A percentile compares a stretch with the other conserved stretches of the same genome.
Conservation (phyloP, 2,113 vertebrate genomes). For the Rhea americana region DNA sequence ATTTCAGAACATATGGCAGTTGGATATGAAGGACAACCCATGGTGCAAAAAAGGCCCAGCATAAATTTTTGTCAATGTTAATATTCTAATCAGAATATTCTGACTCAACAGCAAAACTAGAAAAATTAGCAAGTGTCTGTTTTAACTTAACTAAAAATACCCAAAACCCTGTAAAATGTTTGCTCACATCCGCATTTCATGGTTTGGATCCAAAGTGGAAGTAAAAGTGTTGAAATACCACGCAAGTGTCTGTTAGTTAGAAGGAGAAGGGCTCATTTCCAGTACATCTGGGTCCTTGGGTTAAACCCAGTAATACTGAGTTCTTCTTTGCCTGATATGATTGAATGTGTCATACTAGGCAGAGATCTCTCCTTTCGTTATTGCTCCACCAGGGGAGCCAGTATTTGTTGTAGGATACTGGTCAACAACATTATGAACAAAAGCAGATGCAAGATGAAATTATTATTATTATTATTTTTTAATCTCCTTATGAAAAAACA, state of each 20-base stretch:
- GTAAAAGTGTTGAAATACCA: neutral
- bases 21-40: neutral
- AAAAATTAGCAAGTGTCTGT: neutral
- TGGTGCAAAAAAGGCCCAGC: neutral
- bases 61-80: neutral
- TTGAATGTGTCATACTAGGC: neutral
- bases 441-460: neutral
- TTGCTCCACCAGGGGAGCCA: neutral
- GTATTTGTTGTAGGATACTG: neutral
- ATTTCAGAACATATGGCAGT: neutral
- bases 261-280: neutral
- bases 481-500: neutral
- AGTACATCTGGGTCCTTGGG: neutral
- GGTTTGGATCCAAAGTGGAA: neutral
- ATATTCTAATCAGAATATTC: neutral
- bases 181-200: neutral
- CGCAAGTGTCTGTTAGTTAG: neutral
- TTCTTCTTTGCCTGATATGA: neutral
- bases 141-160: neutral
- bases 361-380: neutral
- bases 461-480: too few relatives aligned
- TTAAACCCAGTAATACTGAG: neutral
- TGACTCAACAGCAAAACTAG: neutral
- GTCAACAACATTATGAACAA: accelerated
- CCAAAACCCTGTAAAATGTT: neutral